Percentiles rank a stretch among this genome's conserved stretches.
Conservation (phyloP, 30 jellyfish, hydroid and myxozoan species). For the Nemopilema nomurai region DNA sequence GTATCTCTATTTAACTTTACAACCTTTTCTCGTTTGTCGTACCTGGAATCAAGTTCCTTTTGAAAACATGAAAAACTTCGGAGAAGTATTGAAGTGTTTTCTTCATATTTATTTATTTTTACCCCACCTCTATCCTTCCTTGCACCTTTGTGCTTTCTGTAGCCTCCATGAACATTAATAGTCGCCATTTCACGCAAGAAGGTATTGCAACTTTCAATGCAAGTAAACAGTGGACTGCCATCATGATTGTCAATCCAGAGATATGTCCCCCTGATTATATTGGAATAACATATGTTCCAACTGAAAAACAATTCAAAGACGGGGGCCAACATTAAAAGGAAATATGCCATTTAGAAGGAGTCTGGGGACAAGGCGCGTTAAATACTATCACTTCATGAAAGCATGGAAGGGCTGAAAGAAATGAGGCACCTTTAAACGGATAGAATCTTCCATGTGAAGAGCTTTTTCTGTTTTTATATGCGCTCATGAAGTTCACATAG, state of each 20-base stretch:
- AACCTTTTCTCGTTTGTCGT: slow-evolving; percentile 78
- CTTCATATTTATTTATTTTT: slow-evolving; percentile 1
- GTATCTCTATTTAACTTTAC: slow-evolving; percentile 79
- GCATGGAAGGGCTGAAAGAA: slow-evolving; percentile 29
- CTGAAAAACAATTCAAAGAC: not conserved
- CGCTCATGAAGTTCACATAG: not conserved
- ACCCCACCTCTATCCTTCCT: not conserved
- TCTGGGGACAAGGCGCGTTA: slow-evolving; percentile 72
- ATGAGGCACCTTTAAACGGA: not conserved
- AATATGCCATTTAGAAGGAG: slow-evolving; percentile 18
- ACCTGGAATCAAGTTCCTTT: slow-evolving; percentile 58
- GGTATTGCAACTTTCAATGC: too few species aligned
- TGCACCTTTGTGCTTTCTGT: not conserved
- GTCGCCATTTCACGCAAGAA: not conserved
- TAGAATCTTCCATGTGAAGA: not conserved
- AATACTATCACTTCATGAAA: not conserved
- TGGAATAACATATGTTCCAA: too few species aligned
- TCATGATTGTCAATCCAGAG: too few species aligned
- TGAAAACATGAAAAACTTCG: slow-evolving; percentile 47
- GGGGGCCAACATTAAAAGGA: slow-evolving; percentile 38
- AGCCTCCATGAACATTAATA: not conserved
- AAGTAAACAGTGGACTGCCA: too few species aligned
- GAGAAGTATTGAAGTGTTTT: slow-evolving; percentile 30
- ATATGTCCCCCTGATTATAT: too few species aligned
- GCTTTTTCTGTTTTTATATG: not conserved